Evolutionary conservation across 92 coral and sea anemone genomes (phyloP).

Genomic region (Parazoanthus atlanticus): DNA sequence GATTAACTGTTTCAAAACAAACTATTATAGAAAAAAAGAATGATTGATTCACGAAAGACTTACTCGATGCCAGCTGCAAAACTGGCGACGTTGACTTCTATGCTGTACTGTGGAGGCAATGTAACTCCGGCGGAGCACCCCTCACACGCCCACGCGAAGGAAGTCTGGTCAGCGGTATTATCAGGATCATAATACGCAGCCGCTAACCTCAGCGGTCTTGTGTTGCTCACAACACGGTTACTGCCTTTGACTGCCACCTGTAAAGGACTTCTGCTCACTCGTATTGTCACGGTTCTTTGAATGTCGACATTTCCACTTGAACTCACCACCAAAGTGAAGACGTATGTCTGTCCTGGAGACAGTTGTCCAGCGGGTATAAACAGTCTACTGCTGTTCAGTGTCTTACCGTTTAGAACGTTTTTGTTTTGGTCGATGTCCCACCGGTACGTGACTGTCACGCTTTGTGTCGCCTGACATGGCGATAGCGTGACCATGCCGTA

Average conservation of each 20-base stretch:
- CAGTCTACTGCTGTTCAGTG: conserved; percentile 8
- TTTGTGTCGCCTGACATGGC: conserved; percentile 14
- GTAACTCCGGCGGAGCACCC: background rate
- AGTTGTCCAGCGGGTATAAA: conserved; percentile 12
- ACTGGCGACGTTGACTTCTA: background rate
- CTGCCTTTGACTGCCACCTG: conserved; percentile 13
- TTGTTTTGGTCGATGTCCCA: conserved; percentile 16
- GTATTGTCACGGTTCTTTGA: background rate
- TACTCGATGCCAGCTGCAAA: background rate
- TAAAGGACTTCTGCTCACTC: background rate
- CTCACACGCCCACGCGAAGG: conserved; percentile 14
- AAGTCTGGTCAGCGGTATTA: background rate
- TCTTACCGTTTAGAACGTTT: background rate
- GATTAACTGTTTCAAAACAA: too few species aligned
- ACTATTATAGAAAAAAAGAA: background rate
- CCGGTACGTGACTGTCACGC: conserved; percentile 6
- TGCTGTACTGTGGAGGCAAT: background rate
- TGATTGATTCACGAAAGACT: background rate
- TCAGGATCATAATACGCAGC: conserved; percentile 22
- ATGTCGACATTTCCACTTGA: background rate
- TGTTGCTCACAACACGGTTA: conserved; percentile 7
- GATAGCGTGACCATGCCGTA: conserved; percentile 11
- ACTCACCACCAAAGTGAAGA: conserved; percentile 5
- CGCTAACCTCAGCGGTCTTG: background rate
- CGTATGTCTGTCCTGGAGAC: conserved; percentile 2